Evolutionary conservation across 2,888 invertebrate genomes (phyloP).

Genomic region (Drosophila kambysellisi): DNA sequence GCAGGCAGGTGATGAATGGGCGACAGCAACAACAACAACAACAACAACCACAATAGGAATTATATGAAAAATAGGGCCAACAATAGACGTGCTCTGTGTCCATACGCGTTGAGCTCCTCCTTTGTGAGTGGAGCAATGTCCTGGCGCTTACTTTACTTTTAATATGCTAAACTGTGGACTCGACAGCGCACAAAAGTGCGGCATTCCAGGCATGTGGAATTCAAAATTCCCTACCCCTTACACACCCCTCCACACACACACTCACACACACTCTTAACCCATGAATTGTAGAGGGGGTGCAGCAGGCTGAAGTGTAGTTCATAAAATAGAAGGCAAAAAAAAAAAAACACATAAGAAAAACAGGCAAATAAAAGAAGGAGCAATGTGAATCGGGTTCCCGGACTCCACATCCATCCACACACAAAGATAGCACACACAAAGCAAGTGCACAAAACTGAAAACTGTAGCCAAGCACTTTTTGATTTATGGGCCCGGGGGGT

Average conservation of each 20-base stretch:
- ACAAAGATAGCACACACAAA: conserved; percentile 69
- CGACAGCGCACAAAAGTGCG: conserved; percentile 73
- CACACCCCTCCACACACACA: not conserved
- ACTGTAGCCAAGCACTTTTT: conserved; percentile 80
- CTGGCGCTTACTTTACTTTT: conserved; percentile 68
- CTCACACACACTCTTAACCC: not conserved
- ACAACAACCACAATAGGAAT: conserved; percentile 1
- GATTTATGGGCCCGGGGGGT: conserved; percentile 54
- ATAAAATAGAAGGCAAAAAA: conserved; percentile 53
- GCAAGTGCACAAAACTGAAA: conserved; percentile 78
- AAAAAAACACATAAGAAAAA: conserved; percentile 28
- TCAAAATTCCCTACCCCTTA: conserved; percentile 36
- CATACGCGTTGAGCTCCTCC: conserved; percentile 12
- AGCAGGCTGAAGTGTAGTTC: conserved; percentile 44
- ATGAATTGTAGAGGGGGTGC: conserved; percentile 4
- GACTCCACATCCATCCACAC: conserved; percentile 16
- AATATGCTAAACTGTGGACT: conserved; percentile 77
- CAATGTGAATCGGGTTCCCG: conserved; percentile 31
- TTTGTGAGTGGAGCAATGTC: conserved; percentile 34
- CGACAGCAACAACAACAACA: conserved; percentile 16
- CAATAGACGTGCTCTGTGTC: conserved; percentile 42
- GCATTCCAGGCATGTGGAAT: conserved; percentile 74
- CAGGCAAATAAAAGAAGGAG: conserved; percentile 19
- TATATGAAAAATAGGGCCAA: conserved; percentile 44
- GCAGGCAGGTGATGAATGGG: conserved; percentile 47